Evolutionary conservation across 2,797 vertebrate genomes (phyloP).

Genomic region (Urophycis tenuis): DNA sequence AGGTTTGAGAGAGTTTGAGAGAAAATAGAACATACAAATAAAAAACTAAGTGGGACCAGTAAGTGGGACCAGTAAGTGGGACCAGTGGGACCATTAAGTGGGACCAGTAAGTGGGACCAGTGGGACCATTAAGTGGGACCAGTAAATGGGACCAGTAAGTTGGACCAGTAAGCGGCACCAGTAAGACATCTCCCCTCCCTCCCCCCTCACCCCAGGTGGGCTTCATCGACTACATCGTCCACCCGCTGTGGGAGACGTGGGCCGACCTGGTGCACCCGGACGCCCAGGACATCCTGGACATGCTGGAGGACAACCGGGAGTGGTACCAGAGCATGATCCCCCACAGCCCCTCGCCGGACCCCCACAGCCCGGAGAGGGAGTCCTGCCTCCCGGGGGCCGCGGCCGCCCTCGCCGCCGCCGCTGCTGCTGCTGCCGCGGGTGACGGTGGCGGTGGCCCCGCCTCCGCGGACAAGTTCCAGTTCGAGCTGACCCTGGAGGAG

Average conservation of each 20-base stretch:
- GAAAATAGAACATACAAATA: too few species aligned
- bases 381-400: slow-evolving; percentile 34
- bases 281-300: slow-evolving; percentile 88
- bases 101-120: too few species aligned
- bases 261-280: slow-evolving; percentile 89
- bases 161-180: too few species aligned
- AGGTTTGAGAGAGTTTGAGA: too few species aligned
- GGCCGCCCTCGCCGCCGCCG: slow-evolving; percentile 21
- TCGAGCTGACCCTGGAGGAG: slow-evolving; percentile 81
- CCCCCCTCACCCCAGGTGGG: slow-evolving; percentile 71
- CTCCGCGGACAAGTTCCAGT: slow-evolving; percentile 76
- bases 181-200: too few species aligned
- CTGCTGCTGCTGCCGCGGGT: slow-evolving; percentile 45
- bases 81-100: too few species aligned
- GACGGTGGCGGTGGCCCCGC: slow-evolving; percentile 35
- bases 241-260: slow-evolving; percentile 93
- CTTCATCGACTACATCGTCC: slow-evolving; percentile 91
- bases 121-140: too few species aligned
- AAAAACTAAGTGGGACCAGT: too few species aligned
- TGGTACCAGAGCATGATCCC: slow-evolving; percentile 96
- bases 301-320: slow-evolving; percentile 87
- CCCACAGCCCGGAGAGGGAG: slow-evolving; percentile 43
- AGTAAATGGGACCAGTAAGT: too few species aligned
- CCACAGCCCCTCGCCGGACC: slow-evolving; percentile 74
- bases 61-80: too few species aligned